These are phyloP conservation scores for Gnathonemus echidnorhynchus DNA, from an alignment of 2,113 vertebrate genomes.

Conservation along the genomic window DNA sequence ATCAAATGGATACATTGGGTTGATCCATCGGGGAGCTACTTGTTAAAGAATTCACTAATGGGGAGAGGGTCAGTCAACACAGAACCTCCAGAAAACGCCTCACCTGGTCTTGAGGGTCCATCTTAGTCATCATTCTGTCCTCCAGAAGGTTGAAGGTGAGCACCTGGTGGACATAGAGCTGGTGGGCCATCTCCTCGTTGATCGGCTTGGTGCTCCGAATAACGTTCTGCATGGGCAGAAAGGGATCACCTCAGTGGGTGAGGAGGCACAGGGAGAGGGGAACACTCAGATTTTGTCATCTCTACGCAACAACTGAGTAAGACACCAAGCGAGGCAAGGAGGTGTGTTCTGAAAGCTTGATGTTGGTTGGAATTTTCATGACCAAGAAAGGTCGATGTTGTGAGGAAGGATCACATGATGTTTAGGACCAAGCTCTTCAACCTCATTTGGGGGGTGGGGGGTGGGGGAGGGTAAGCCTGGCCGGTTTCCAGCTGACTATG, in stretches of 20 bases:
- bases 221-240: slow-evolving; percentile 67
- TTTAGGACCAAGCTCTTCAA: background rate
- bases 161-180: slow-evolving; percentile 95
- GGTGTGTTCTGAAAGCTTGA: background rate
- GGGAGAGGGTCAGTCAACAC: background rate
- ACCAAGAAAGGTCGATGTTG: background rate
- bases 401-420: background rate
- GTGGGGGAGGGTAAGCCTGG: background rate
- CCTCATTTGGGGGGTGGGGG: background rate
- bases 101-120: slow-evolving; percentile 98
- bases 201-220: slow-evolving; percentile 84
- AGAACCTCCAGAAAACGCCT: background rate
- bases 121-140: slow-evolving; percentile 99
- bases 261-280: background rate
- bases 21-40: background rate
- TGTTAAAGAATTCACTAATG: background rate
- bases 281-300: background rate
- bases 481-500: background rate
- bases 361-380: background rate
- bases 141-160: slow-evolving; percentile 94
- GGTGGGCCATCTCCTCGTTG: slow-evolving; percentile 97
- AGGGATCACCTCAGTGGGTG: background rate
- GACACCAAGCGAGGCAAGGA: background rate
- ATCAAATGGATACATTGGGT: background rate
- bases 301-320: background rate